A percentile compares a stretch with the other conserved stretches of the same genome.
Conservation (phyloP, 1,140 invertebrate species). For the Drosophila sproati region DNA sequence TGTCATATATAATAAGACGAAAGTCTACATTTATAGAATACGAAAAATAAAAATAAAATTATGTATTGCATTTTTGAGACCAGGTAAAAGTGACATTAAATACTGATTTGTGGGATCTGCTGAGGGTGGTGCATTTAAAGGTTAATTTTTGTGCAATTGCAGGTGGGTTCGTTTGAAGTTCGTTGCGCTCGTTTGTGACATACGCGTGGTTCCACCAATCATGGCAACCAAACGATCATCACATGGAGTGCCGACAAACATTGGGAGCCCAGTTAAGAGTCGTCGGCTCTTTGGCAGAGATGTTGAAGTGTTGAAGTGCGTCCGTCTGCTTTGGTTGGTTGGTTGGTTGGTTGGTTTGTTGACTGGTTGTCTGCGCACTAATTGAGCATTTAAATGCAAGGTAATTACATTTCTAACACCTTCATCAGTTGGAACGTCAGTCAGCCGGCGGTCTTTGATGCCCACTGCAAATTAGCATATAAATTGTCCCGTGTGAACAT, state of each 20-base stretch:
- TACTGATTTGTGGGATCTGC: neutral
- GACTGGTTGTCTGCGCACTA: constrained; percentile 65
- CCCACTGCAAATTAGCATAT: constrained; percentile 80
- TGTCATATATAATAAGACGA: too few species aligned
- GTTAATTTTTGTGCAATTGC: neutral
- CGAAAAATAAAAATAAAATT: too few species aligned
- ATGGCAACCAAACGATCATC: constrained; percentile 33
- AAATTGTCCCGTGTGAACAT: constrained; percentile 83
- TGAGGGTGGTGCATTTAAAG: neutral
- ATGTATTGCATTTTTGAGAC: too few species aligned
- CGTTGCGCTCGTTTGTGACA: constrained; percentile 74
- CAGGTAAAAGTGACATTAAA: neutral
- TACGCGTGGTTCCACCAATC: constrained; percentile 74
- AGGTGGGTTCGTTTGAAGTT: constrained; percentile 40
- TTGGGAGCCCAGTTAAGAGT: neutral
- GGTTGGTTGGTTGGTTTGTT: neutral
- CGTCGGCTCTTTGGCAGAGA: neutral
- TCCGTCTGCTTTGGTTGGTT: constrained; percentile 24
- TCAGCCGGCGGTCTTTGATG: constrained; percentile 73
- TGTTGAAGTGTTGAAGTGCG: constrained; percentile 18
- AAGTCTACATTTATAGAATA: too few species aligned
- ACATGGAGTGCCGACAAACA: constrained; percentile 17
- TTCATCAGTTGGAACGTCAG: constrained; percentile 71
- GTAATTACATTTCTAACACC: constrained; percentile 81
- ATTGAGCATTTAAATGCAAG: constrained; percentile 83